Evolutionary conservation across 2,113 vertebrate species (phyloP).

Genomic region (Embiotoca jacksoni): DNA sequence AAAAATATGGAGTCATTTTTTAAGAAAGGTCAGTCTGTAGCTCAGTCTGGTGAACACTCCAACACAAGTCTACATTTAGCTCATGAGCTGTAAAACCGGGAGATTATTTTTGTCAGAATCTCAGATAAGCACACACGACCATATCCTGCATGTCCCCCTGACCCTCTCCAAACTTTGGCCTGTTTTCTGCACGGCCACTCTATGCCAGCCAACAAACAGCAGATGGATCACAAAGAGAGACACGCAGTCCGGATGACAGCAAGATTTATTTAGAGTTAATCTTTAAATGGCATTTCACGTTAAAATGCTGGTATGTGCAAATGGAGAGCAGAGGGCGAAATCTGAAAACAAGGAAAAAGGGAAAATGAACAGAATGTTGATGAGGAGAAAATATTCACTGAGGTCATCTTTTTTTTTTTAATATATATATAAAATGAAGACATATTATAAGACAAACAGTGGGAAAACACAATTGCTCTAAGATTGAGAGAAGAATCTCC

Average conservation of each 20-base stretch:
- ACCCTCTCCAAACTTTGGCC: background rate
- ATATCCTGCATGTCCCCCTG: constrained; percentile 8
- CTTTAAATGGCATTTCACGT: constrained; percentile 20
- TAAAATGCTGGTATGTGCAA: background rate
- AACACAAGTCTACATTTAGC: background rate
- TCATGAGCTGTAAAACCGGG: constrained; percentile 6
- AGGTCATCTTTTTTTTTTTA: background rate
- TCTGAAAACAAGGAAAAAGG: constrained; percentile 8
- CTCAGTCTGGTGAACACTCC: background rate
- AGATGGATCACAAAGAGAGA: constrained; percentile 23
- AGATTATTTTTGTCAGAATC: constrained; percentile 44
- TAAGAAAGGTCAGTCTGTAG: background rate
- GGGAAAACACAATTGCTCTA: background rate
- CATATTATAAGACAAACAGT: constrained; percentile 2
- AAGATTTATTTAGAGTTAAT: constrained; percentile 58
- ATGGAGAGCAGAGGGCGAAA: background rate
- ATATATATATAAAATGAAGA: constrained; percentile 9
- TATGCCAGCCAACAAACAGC: background rate
- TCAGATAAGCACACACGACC: background rate
- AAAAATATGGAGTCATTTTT: background rate
- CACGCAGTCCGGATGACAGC: constrained; percentile 29
- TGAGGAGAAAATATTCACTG: background rate
- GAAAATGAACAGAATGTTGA: background rate
- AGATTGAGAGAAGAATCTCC: constrained; percentile 3
- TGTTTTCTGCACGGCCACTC: background rate